Evolutionary conservation across 1,140 invertebrate genomes (phyloP), one percentile per base, ranked within the genome.

Genomic region (Zophobas morio): DNA sequence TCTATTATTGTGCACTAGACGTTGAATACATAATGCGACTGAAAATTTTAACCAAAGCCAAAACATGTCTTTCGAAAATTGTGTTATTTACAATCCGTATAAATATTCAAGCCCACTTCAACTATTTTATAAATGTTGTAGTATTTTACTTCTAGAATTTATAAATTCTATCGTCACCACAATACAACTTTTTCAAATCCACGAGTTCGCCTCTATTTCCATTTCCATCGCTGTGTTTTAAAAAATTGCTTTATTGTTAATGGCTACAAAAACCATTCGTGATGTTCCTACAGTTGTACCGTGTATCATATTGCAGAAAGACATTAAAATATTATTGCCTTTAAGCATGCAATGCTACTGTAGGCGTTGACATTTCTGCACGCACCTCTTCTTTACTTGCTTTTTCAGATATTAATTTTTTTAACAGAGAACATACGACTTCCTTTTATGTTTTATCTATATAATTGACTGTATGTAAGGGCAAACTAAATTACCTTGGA

Each of bases 291-390:
- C 51, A 56, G 33, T 56, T 54, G 71, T 73, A 73, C 54, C 71
- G 49, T 73, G 54, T 73, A 73, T 72, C 63, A 81, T 78, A 80
- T 81, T 82, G 78, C 74, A 79, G 77, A 76, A 79, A 76, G 76
- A 80, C 81, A 81, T 81, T 82, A 84, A 82, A 79, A 78, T 77
- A 81, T 79, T 82, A 84, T 81, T 80, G 81, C 79, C 53, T 57
- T 71, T 70, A 78, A 80, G 78, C 82, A 84, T 82, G 82, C 82
- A 77, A 84, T 71, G 80, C 66, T 75, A 75, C 73, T 60, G 79
- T 77, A 78, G 81, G 81, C 81, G 81, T 79, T 80, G 80, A 82
- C 81, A 78, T 80, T 80, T 77, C 76, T 78, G 78, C 81, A 82
- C 81, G 79, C 79, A 80, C 78, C 74, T 70, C 49, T 78, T 46